phyloP scores from a whole-genome alignment of 35 echinoderm and acorn worm species.

The Apostichopus japonicus region DNA sequence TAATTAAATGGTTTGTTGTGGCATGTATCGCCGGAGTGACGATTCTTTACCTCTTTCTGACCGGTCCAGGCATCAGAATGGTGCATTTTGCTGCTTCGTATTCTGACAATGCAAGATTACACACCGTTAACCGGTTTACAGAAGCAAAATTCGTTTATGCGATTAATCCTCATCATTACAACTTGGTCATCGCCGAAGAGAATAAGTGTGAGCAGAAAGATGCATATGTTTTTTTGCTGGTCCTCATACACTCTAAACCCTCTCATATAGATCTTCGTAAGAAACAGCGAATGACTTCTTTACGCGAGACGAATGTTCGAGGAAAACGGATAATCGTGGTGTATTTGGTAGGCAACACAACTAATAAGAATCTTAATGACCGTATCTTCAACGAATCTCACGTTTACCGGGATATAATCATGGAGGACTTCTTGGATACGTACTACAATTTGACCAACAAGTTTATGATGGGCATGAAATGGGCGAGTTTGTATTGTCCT shows the following conservation, averaged over 20 bases:
- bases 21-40: not conserved
- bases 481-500: slow-evolving; percentile 72
- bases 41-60: not conserved
- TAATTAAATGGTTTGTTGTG: not conserved
- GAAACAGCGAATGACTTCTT: slow-evolving; percentile 5
- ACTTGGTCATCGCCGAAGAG: slow-evolving; percentile 14
- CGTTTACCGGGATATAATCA: slow-evolving; percentile 74
- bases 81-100: not conserved
- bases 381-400: slow-evolving; percentile 33
- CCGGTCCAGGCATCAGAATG: not conserved
- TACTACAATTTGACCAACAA: slow-evolving; percentile 85
- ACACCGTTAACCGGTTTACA: slow-evolving; percentile 7
- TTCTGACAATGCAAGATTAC: not conserved
- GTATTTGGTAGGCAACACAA: slow-evolving; percentile 38
- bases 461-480: slow-evolving; percentile 87
- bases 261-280: slow-evolving; percentile 25
- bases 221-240: slow-evolving; percentile 53
- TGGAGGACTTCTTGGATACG: slow-evolving; percentile 80
- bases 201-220: not conserved
- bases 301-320: slow-evolving; percentile 1
- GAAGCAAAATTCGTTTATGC: not conserved
- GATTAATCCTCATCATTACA: slow-evolving; percentile 35
- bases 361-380: not conserved
- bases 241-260: slow-evolving; percentile 48
- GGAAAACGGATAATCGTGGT: slow-evolving; percentile 55